Conservation (phyloP, 2,888 invertebrate species). For the Macrophya annulata region DNA sequence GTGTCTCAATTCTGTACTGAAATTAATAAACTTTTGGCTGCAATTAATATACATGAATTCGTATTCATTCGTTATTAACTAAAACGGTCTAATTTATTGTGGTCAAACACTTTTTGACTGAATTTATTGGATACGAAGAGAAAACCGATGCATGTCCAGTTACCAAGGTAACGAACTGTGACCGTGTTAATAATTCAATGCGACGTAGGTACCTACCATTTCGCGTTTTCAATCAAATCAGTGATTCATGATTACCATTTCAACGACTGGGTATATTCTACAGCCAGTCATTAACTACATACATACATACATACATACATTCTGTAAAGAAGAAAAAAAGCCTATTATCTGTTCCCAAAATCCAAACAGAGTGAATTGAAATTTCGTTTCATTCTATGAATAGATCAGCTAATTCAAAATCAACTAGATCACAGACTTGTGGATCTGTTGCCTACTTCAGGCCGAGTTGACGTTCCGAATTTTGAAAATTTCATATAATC, state of each 20-base stretch:
- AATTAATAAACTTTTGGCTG: neutral
- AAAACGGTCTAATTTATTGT: neutral
- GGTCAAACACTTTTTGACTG: neutral
- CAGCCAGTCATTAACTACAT: neutral
- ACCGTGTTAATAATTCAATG: constrained; percentile 3
- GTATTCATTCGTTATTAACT: neutral
- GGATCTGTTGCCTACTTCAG: too few species aligned
- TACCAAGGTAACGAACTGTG: neutral
- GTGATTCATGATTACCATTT: neutral
- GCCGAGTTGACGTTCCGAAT: too few species aligned
- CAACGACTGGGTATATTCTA: neutral
- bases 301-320: neutral
- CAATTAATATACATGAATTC: neutral
- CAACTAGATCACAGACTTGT: too few species aligned
- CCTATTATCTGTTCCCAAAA: neutral
- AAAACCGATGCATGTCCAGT: neutral
- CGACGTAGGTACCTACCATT: neutral
- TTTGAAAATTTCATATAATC: too few species aligned
- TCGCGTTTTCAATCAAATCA: neutral
- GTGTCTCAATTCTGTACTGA: neutral
- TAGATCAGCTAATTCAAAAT: too few species aligned
- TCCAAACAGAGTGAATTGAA: too few species aligned
- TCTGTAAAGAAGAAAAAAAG: neutral
- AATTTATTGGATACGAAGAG: neutral
- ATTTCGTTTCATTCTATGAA: too few species aligned